These are phyloP conservation scores for Leptodactylus fuscus DNA, from an alignment of 2,113 vertebrate genomes.

Conservation along the genomic window DNA sequence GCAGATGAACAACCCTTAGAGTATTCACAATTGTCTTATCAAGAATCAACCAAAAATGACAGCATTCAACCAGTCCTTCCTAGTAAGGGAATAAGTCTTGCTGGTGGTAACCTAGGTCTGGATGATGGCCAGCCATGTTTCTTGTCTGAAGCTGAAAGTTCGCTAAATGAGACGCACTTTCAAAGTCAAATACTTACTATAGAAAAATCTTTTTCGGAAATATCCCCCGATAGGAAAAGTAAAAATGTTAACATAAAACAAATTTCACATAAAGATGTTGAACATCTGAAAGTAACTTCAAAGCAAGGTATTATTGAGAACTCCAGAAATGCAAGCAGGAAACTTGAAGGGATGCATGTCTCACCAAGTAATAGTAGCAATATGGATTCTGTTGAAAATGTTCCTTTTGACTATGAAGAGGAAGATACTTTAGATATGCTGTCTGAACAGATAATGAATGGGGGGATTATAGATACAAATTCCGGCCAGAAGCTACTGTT, in stretches of 20 bases:
- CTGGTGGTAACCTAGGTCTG: background rate
- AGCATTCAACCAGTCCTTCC: background rate
- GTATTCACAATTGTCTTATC: background rate
- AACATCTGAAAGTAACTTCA: background rate
- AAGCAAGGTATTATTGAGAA: background rate
- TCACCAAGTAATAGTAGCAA: background rate
- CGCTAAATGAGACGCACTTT: background rate
- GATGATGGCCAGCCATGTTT: background rate
- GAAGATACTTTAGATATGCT: constrained; percentile 73
- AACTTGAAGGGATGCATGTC: background rate
- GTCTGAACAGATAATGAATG: constrained; percentile 76
- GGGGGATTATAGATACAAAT: constrained; percentile 77
- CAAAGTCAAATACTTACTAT: background rate
- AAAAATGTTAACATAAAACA: background rate
- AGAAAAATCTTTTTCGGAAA: constrained; percentile 20
- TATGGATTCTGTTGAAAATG: background rate
- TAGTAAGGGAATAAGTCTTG: background rate
- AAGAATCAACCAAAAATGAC: background rate
- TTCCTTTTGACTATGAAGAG: constrained; percentile 61
- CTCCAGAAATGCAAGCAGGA: background rate
- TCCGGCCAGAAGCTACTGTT: constrained; percentile 81
- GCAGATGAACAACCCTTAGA: background rate
- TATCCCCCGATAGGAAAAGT: background rate
- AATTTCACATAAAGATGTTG: background rate
- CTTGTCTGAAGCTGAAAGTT: background rate